Base-by-base conservation (phyloP, 1,140 invertebrate species). In the Sminthurides bifidus region DNA sequence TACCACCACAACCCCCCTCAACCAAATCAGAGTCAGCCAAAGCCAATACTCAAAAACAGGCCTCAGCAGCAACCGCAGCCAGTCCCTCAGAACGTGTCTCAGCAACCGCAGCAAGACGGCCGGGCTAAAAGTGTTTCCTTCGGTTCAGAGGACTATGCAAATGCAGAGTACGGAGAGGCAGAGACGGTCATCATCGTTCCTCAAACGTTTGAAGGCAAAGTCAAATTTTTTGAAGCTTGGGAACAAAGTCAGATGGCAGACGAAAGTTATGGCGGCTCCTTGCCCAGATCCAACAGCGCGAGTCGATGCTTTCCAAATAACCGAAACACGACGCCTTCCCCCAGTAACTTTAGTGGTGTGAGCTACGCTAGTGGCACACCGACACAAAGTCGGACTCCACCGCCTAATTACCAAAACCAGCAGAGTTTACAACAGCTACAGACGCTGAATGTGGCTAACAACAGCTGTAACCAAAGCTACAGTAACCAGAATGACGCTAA, bases 141-240 rank as follows among this genome's bases (percentile, higher is more conserved):
- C 17, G 46, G 31, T 4, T 14, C 21, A n/a, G 46, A 49, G 8
- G 26, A 33, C 6, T 30, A 33, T 12, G 30, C 27, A 33, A 12
- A 6, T 4, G 26, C 10, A 17, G 46, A 37, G 4, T 38, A 12
- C 26, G 31, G n/a, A 26, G 31, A 35, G 24, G 31, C 23, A 26
- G 41, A 31, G 2, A 57, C 43, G 51, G 46, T 61, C 10, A 23
- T 61, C 27, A 40, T 61, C 24, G 46, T 61, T 1, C 59, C 59
- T 5, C 21, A 40, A 31, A 61, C 59, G n/a, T 61, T 61, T 35
- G 55, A 54, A 48, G 59, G 56, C 19, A 61, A 61, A 43, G 27
- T 41, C n/a, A 48, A 49, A 48, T 61, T 61, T 33, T 61, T 61
- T 38, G 59, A 61, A 55, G 23, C 52, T 6, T 59, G 57, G 57